Evolutionary conservation across 2,113 vertebrate species (phyloP), one percentile per base, ranked within the genome.

Genomic region (Hypocryptadius cinnamomeus): DNA sequence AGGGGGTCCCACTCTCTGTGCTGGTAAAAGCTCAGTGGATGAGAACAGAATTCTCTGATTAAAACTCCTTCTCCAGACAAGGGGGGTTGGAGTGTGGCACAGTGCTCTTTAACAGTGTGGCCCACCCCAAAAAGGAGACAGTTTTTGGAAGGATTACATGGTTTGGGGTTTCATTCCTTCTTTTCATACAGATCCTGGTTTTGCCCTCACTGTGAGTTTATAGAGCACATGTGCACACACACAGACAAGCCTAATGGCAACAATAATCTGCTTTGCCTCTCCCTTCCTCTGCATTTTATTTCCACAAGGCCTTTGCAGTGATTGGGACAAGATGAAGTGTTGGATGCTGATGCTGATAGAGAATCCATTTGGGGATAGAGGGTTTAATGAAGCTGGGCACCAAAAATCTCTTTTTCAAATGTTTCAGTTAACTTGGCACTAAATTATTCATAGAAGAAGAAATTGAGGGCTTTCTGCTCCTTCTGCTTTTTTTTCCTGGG

Each of bases 401-500:
- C 86, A 88, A 94, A 92, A 95, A 78, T 22, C 85, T 89, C 61
- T 85, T 95, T 92, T 82, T 91, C 90, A 89, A 73, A 89, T 0
- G 89, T 93, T 79, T 87, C 87, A 45, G 37, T 94, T 95, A 94
- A 95, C 53, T 94, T 96, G 93, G 91, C 93, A 96, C 85, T 94
- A 91, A 91, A 94, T 94, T 96, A 90, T 92, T 95, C 93, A 94
- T 89, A 84, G 86, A 79, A 95, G 94, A 85, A 96, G 54, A 87
- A 89, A 91, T 39, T 30, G 74, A 92, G 80, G 89, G 59, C 56
- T 92, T 92, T 91, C 71, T 68, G 70, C 57, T 92, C 51, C 54
- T 92, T 16, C 72, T 53, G 21, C 11, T 33, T 39, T 59, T 79
- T 54, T 79, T 85, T 79, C 37, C 42, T 63, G 37, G 59, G n/a